Conservation (phyloP, 2,888 invertebrate genomes). For the Elmis aenea region DNA sequence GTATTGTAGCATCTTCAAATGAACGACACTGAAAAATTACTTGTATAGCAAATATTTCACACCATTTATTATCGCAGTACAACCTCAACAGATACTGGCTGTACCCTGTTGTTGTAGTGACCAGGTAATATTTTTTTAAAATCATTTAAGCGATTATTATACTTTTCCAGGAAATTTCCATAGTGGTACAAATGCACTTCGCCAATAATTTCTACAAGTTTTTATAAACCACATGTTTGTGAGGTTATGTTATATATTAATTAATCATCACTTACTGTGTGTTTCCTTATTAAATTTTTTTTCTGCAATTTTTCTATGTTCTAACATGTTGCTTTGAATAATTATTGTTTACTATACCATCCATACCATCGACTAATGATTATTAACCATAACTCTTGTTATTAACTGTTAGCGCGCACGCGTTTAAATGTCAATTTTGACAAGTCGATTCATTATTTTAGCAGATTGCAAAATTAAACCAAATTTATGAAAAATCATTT, state of each 20-base stretch:
- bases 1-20: constrained; percentile 60
- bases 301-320: constrained; percentile 37
- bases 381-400: too few relatives aligned
- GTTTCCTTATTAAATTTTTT: constrained; percentile 45
- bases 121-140: constrained; percentile 39
- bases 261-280: constrained; percentile 44
- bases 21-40: constrained; percentile 42
- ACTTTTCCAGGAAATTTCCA: constrained; percentile 50
- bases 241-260: constrained; percentile 1
- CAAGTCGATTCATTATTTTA: too few relatives aligned
- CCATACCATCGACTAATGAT: too few relatives aligned
- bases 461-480: too few relatives aligned
- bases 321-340: constrained; percentile 35
- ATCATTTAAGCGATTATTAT: constrained; percentile 37
- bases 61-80: background rate
- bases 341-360: too few relatives aligned
- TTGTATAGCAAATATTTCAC: background rate
- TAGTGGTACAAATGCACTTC: constrained; percentile 52
- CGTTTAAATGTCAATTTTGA: too few relatives aligned
- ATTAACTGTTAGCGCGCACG: too few relatives aligned
- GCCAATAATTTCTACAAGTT: constrained; percentile 47
- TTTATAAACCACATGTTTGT: constrained; percentile 1
- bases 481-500: too few relatives aligned
- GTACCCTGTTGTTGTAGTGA: constrained; percentile 17
- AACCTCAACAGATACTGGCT: constrained; percentile 11